Evolutionary conservation across 2,888 invertebrate species (phyloP), one percentile per base, ranked within the genome.

Genomic region (Drosophila infuscata): DNA sequence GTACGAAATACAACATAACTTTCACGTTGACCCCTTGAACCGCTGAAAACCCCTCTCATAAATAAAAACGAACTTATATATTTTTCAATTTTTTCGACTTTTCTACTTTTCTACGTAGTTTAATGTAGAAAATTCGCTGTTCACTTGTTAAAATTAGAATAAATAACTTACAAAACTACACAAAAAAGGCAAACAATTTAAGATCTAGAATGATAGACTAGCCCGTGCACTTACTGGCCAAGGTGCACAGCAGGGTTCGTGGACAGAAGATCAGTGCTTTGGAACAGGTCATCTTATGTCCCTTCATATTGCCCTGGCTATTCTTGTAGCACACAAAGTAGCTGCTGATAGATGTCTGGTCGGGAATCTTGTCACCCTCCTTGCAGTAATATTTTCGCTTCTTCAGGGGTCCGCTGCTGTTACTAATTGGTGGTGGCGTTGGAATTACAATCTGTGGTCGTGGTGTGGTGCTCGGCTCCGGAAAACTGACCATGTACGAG

Each of bases 261-360:
- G 93, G 91, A 71, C 94, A 94, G 81, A 94, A 94, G 72, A 94
- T 91, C 62, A 94, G 80, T 38, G 92, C 90, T 57, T 92, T 93
- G 0, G 94, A 93, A 76, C 94, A 94, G 5, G 89, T 92, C 92
- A 94, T 93, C 77, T 93, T 93, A 68, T 94, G 91, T 0, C 93
- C 92, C 78, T 93, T 93, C 87, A 94, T 93, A 43, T 91, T 86
- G 3, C 92, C 92, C 29, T 92, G 90, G 3, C 91, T 83, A 12
- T 89, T 91, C 70, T 92, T 92, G 56, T 93, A 94, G 85, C 94
- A 94, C 33, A 94, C 92, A 79, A 94, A 94, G 71, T 94, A 94
- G 81, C 92, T 93, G 41, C 83, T 91, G 9, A 93, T 92, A 2
- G 94, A 94, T 2, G 91, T 92, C 53, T 92, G 92, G 83, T 94